Evolutionary conservation across 2,888 invertebrate genomes (phyloP).

Genomic region (Prosopocoilus inquinatus): DNA sequence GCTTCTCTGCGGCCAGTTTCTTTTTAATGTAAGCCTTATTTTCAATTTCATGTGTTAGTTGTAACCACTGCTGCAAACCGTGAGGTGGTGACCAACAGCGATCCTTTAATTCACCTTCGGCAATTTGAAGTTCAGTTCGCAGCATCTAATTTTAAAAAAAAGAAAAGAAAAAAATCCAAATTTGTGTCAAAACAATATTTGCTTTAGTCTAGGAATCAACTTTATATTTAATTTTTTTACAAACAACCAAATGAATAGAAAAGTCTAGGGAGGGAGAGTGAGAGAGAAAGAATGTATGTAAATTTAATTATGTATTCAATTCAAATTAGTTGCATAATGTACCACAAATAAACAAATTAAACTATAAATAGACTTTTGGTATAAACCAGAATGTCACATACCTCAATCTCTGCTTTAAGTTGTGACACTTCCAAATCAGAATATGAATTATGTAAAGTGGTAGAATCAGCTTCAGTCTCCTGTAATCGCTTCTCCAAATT

Average conservation of each 20-base stretch:
- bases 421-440: conserved; percentile 80
- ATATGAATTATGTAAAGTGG: conserved; percentile 67
- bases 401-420: conserved; percentile 81
- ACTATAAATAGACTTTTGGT: neutral
- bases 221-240: no score
- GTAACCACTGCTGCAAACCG: conserved; percentile 91
- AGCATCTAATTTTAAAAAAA: conserved; percentile 59
- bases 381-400: conserved; percentile 37
- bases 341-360: neutral
- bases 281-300: neutral
- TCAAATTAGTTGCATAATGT: neutral
- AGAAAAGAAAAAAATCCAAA: conserved; percentile 1
- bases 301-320: neutral
- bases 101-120: conserved; percentile 88
- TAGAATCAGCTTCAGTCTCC: conserved; percentile 67
- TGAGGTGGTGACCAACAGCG: conserved; percentile 87
- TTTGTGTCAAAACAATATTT: conserved; percentile 6
- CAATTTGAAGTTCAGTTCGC: conserved; percentile 76
- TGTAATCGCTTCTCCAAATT: conserved; percentile 77
- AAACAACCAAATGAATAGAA: no score
- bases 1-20: conserved; percentile 77
- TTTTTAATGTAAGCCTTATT: conserved; percentile 84
- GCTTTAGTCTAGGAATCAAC: conserved; percentile 1
- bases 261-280: no score
- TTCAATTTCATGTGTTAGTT: conserved; percentile 94